A percentile compares a stretch with the other conserved stretches of the same genome.
These are phyloP conservation scores for Athene cunicularia DNA, from an alignment of 2,113 vertebrate species.

Conservation along the genomic window DNA sequence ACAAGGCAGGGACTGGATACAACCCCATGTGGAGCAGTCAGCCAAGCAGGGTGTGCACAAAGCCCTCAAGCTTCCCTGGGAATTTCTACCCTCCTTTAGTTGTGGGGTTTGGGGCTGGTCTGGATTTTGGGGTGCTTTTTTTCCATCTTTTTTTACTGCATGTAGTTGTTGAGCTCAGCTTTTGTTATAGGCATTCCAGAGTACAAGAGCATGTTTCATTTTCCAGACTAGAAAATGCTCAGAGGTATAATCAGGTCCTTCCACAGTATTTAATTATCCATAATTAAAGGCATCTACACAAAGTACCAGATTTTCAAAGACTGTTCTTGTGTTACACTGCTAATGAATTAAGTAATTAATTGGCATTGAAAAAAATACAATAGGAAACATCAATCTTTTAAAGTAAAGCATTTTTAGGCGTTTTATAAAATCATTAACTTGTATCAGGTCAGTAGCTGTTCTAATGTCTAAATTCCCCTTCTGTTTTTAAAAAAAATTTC, in stretches of 20 bases:
- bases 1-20: neutral
- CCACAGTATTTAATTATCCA: constrained; percentile 80
- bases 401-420: constrained; percentile 63
- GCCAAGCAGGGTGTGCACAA: neutral
- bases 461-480: neutral
- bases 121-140: neutral
- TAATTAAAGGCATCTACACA: constrained; percentile 82
- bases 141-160: neutral
- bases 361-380: constrained; percentile 74
- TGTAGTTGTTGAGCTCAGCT: constrained; percentile 48
- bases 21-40: neutral
- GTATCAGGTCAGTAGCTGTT: constrained; percentile 37
- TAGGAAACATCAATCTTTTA: constrained; percentile 67
- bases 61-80: neutral
- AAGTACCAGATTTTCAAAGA: constrained; percentile 76
- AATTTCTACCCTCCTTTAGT: neutral
- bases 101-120: neutral
- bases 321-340: constrained; percentile 73
- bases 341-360: constrained; percentile 84
- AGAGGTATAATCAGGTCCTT: constrained; percentile 82
- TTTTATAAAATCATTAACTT: constrained; percentile 60
- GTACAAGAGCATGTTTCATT: constrained; percentile 33
- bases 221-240: constrained; percentile 74
- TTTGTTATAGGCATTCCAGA: constrained; percentile 43
- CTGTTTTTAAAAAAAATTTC: neutral